Base-by-base conservation (phyloP, 2,113 vertebrate genomes). In the Phainopepla nitens region DNA sequence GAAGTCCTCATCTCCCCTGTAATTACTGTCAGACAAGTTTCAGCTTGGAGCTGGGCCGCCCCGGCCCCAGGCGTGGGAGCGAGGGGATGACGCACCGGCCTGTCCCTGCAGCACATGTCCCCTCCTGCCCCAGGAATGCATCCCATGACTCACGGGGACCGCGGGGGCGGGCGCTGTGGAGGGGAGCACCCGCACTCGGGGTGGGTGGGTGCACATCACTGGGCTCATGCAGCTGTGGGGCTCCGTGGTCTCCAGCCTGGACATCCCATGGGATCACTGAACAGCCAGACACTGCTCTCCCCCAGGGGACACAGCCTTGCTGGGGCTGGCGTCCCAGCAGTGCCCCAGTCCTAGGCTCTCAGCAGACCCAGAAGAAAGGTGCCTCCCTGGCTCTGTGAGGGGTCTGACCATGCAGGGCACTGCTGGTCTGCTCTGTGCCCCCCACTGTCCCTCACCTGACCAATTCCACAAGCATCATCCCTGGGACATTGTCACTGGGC, bases 21-120 rank as follows among this genome's bases (percentile, higher is more conserved):
- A 95, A 96, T 96, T 96, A 96, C 7, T 3, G n/a, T 16, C 62
- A 35, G 95, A 76, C 96, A 91, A 91, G 96, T 94, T 84, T 66
- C 93, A 94, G 93, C 96, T 77, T 84, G 96, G 93, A 84, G 80
- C 91, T 14, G 81, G 23, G 72, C 93, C 70, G 70, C 93, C 93
- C 92, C 10, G 11, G 91, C 96, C 87, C 10, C 60, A 0, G 96
- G 96, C 69, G 1, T 93, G 96, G 93, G 96, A 96, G 96, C 27
- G 5, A 16, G 71, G 8, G 27, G 73, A 7, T 93, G 96, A 94
- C 58, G 60, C 76, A 81, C 78, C 10, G 2, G 58, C 71, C 45
- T 10, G 85, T 87, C 78, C 92, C 93, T 65, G 82, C 88, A 70
- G 73, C 18, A 0, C 88, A 11, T 41, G 75, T 93, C 94, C 91